phyloP scores from a whole-genome alignment of 2,888 invertebrate genomes.

The Tetramorium bicarinatum region DNA sequence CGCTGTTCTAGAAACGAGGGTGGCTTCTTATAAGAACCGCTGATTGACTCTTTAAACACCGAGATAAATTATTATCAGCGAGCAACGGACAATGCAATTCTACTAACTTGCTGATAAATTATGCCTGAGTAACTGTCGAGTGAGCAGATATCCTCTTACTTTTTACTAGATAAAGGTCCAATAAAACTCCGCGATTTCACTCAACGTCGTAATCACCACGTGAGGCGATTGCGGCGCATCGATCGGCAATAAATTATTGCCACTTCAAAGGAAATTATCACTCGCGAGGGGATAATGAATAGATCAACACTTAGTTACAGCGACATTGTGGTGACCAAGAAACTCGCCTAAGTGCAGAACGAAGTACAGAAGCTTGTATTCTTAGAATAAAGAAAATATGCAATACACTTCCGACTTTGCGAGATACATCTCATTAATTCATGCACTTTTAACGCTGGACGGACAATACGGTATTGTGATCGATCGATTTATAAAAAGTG shows the following conservation, averaged over 20 bases:
- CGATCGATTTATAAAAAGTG: constrained; percentile 13
- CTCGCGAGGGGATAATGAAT: neutral
- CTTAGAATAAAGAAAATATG: neutral
- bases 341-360: constrained; percentile 3
- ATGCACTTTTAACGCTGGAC: neutral
- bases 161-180: constrained; percentile 30
- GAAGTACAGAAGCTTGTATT: constrained; percentile 2
- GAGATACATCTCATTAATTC: constrained; percentile 12
- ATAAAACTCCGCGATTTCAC: constrained; percentile 8
- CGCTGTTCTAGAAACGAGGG: constrained; percentile 60
- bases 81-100: constrained; percentile 57
- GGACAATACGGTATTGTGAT: constrained; percentile 32
- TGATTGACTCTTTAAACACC: constrained; percentile 54
- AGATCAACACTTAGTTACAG: constrained; percentile 13
- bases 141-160: neutral
- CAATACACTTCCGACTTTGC: neutral
- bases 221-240: constrained; percentile 19
- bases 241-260: constrained; percentile 40
- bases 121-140: constrained; percentile 14
- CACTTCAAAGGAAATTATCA: constrained; percentile 44
- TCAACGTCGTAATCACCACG: constrained; percentile 7
- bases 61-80: constrained; percentile 65
- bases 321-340: constrained; percentile 19
- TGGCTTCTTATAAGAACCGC: constrained; percentile 12
- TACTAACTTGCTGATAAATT: constrained; percentile 49